Evolutionary conservation across 2,888 invertebrate genomes (phyloP).

Genomic region (Melieria omissa): DNA sequence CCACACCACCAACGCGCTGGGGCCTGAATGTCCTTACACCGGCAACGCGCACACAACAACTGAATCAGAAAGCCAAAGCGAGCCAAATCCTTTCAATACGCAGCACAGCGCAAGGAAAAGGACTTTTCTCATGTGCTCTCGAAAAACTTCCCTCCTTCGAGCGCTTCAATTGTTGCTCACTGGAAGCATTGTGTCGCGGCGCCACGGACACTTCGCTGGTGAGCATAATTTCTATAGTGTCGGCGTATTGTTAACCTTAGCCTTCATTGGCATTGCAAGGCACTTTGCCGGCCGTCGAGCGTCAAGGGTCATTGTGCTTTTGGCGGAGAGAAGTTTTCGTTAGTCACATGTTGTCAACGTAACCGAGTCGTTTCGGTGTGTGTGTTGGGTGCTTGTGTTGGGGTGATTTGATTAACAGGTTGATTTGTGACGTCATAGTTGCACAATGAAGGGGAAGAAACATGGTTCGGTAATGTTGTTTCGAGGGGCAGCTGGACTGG

Average conservation of each 20-base stretch:
- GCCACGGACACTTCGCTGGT: background rate
- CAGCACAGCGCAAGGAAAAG: too few relatives aligned
- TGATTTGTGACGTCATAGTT: conserved; percentile 51
- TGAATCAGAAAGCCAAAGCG: too few relatives aligned
- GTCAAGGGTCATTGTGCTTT: conserved; percentile 42
- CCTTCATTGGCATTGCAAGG: conserved; percentile 47
- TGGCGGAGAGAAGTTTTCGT: conserved; percentile 13
- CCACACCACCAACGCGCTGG: too few relatives aligned
- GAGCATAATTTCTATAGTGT: background rate
- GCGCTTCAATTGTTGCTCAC: too few relatives aligned
- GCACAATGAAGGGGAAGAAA: conserved; percentile 35
- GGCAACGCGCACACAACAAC: background rate
- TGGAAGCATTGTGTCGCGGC: too few relatives aligned
- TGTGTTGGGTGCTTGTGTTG: conserved; percentile 28
- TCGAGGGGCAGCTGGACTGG: conserved; percentile 3
- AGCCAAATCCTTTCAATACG: too few relatives aligned
- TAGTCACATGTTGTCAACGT: conserved; percentile 32
- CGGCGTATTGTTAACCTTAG: conserved; percentile 53
- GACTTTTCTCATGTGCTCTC: too few relatives aligned
- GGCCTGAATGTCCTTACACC: background rate
- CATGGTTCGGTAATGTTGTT: conserved; percentile 2
- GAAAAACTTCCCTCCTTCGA: too few relatives aligned
- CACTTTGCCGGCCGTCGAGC: conserved; percentile 49
- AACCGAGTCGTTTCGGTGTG: conserved; percentile 11
- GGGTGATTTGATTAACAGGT: conserved; percentile 48